phyloP scores from a whole-genome alignment of 2,888 invertebrate species.

The Parapristionchus giblindavisi region DNA sequence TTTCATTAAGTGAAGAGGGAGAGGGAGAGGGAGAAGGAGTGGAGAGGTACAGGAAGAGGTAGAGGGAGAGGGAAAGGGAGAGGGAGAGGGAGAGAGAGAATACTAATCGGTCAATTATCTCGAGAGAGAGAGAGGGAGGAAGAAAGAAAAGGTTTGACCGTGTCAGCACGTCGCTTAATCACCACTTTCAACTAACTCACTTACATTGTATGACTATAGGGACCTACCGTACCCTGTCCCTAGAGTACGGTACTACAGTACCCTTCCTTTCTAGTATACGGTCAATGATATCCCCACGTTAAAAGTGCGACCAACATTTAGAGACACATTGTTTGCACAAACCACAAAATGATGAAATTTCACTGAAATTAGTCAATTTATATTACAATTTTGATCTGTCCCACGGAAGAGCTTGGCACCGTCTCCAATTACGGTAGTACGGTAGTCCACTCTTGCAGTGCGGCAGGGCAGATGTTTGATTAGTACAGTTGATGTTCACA shows the following conservation, averaged over 20 bases:
- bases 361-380: too few relatives aligned
- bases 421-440: too few relatives aligned
- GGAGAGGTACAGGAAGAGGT: neutral
- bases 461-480: too few relatives aligned
- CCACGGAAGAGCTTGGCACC: too few relatives aligned
- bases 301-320: too few relatives aligned
- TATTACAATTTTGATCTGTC: too few relatives aligned
- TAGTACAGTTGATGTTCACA: too few relatives aligned
- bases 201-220: neutral
- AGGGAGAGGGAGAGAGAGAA: neutral
- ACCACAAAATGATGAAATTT: too few relatives aligned
- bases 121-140: neutral
- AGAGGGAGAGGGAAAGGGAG: neutral
- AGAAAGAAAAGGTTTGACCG: neutral
- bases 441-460: too few relatives aligned
- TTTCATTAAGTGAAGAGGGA: neutral
- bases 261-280: too few relatives aligned
- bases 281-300: too few relatives aligned
- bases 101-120: neutral
- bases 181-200: neutral
- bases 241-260: slow-evolving; percentile 15
- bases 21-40: neutral
- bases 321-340: too few relatives aligned
- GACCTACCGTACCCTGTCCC: neutral
- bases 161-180: neutral